Evolutionary conservation across 2,113 vertebrate species (phyloP).

Genomic region (Channa argus): DNA sequence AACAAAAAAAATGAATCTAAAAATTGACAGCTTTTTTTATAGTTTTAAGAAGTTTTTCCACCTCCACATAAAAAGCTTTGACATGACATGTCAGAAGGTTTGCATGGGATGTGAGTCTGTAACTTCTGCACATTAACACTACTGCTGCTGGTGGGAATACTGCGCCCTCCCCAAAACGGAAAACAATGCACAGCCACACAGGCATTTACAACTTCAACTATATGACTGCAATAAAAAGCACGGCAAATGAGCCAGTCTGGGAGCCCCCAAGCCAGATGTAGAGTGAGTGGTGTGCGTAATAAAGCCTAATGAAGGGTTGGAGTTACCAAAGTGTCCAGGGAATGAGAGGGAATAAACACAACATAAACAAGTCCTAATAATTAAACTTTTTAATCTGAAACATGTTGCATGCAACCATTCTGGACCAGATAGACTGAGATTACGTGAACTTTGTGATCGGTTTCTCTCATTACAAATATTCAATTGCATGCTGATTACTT

Average conservation of each 20-base stretch:
- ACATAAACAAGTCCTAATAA: constrained; percentile 83
- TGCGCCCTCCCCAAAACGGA: constrained; percentile 59
- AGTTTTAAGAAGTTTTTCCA: neutral
- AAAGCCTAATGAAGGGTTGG: constrained; percentile 83
- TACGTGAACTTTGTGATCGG: neutral
- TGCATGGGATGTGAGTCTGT: constrained; percentile 18
- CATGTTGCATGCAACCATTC: constrained; percentile 40
- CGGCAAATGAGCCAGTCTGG: constrained; percentile 81
- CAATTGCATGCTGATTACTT: neutral
- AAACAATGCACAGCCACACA: constrained; percentile 81
- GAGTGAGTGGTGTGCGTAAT: constrained; percentile 78
- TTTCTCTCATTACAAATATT: constrained; percentile 18
- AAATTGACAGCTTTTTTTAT: constrained; percentile 5
- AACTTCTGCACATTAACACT: constrained; percentile 51
- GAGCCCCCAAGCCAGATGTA: constrained; percentile 81
- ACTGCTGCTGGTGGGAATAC: constrained; percentile 48
- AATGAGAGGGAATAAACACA: constrained; percentile 82
- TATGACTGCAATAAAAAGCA: constrained; percentile 85
- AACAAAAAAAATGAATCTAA: constrained; percentile 21
- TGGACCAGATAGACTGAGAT: constrained; percentile 1
- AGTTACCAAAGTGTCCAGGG: constrained; percentile 79
- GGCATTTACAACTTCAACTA: constrained; percentile 85
- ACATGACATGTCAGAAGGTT: constrained; percentile 30
- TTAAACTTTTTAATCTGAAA: constrained; percentile 68
- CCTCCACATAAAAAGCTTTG: constrained; percentile 6